Evolutionary conservation across 1,140 invertebrate species (phyloP).

Genomic region (Acyrthosiphon pisum): DNA sequence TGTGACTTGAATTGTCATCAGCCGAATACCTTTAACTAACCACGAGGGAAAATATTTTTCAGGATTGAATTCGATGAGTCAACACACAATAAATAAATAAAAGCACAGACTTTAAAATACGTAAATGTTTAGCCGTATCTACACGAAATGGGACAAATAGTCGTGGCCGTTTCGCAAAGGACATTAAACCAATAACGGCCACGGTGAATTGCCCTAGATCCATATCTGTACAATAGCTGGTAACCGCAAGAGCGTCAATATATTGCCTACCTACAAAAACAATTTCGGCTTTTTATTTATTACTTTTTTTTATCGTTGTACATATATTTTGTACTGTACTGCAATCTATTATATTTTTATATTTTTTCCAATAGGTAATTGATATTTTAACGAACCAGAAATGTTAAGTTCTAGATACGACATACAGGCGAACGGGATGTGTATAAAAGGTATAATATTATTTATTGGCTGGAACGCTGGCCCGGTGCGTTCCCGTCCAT

Average conservation of each 20-base stretch:
- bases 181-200: too few relatives aligned
- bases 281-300: neutral
- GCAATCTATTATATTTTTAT: neutral
- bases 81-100: neutral
- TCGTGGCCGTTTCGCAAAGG: too few relatives aligned
- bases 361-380: neutral
- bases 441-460: neutral
- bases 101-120: neutral
- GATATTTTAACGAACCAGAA: too few relatives aligned
- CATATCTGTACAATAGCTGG: too few relatives aligned
- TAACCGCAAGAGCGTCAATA: too few relatives aligned
- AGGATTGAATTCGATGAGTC: neutral
- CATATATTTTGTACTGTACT: too few relatives aligned
- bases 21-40: neutral
- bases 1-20: neutral
- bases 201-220: too few relatives aligned
- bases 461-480: too few relatives aligned
- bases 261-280: neutral
- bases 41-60: neutral
- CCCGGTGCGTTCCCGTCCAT: neutral
- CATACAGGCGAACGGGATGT: neutral
- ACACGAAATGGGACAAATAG: neutral
- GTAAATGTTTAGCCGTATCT: neutral
- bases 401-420: too few relatives aligned
- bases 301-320: neutral